Evolutionary conservation across 2,888 invertebrate genomes (phyloP).

Genomic region (Dolomedes plantarius): DNA sequence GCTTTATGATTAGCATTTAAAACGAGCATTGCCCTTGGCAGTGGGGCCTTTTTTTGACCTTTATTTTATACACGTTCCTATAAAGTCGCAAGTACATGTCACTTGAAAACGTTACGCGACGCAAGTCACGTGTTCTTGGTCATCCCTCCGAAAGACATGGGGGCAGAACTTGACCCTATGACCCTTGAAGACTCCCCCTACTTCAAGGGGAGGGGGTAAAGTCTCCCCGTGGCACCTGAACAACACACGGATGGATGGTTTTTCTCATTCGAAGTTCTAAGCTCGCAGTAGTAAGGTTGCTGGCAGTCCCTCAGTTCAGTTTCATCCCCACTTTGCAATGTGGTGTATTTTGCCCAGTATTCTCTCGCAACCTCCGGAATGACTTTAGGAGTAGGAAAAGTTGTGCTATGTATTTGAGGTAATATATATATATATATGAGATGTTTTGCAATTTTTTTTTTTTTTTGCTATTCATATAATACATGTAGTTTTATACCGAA

Average conservation of each 20-base stretch:
- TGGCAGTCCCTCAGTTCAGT: background rate
- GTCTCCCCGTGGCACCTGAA: slow-evolving; percentile 43
- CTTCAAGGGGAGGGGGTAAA: background rate
- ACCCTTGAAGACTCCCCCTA: slow-evolving; percentile 21
- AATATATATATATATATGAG: no score
- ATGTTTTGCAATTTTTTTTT: no score
- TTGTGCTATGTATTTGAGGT: slow-evolving; percentile 16
- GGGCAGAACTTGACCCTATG: slow-evolving; percentile 43
- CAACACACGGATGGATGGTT: slow-evolving; percentile 30
- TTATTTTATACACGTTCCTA: no score
- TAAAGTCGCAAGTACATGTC: no score
- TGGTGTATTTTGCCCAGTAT: background rate
- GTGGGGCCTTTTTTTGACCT: no score
- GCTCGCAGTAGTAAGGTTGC: background rate
- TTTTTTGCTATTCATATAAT: no score
- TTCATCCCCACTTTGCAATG: background rate
- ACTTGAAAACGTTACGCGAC: background rate
- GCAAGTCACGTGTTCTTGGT: background rate
- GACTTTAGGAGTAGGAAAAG: background rate
- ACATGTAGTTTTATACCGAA: no score
- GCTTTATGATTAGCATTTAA: no score
- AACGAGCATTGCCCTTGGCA: no score
- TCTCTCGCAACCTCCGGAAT: background rate
- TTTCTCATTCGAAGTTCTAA: background rate
- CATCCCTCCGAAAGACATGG: background rate